Evolutionary conservation across 2,113 vertebrate genomes (phyloP).

Genomic region (Osmerus eperlanus): DNA sequence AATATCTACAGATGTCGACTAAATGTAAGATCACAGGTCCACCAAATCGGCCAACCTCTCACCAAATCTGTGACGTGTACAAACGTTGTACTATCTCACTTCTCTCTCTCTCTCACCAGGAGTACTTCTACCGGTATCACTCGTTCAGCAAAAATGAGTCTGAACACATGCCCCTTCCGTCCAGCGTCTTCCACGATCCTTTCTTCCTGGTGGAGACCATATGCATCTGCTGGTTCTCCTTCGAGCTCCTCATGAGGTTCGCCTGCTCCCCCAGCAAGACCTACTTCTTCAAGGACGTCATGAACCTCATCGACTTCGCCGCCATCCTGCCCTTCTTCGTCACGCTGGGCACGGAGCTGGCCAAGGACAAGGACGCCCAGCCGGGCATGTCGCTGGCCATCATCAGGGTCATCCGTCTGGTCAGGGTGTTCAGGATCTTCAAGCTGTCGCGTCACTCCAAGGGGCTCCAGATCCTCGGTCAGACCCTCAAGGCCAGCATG

Average conservation of each 20-base stretch:
- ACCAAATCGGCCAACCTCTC: too few species aligned
- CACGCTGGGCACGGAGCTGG: slow-evolving; percentile 77
- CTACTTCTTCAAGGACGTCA: slow-evolving; percentile 82
- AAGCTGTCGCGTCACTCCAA: slow-evolving; percentile 84
- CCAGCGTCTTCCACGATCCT: slow-evolving; percentile 70
- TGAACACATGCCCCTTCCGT: slow-evolving; percentile 41
- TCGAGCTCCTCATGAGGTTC: slow-evolving; percentile 82
- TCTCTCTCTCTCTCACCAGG: slow-evolving; percentile 33
- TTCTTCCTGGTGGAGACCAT: slow-evolving; percentile 86
- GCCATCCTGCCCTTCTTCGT: slow-evolving; percentile 88
- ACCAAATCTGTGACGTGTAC: too few species aligned
- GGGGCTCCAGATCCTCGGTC: slow-evolving; percentile 85
- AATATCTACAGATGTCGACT: too few species aligned
- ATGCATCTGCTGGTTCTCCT: slow-evolving; percentile 88
- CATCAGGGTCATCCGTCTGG: slow-evolving; percentile 82
- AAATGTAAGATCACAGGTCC: too few species aligned
- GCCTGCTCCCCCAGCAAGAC: slow-evolving; percentile 76
- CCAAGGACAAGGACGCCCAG: slow-evolving; percentile 53
- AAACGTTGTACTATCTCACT: neutral
- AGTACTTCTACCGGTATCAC: slow-evolving; percentile 48
- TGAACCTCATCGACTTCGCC: slow-evolving; percentile 87
- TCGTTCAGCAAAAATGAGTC: slow-evolving; percentile 51
- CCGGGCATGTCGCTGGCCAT: slow-evolving; percentile 77
- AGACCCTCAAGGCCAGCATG: slow-evolving; percentile 86
- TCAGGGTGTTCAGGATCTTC: slow-evolving; percentile 86